phyloP scores from a whole-genome alignment of 30 jellyfish, hydroid and myxozoan genomes.

The Phacellophora camtschatica region DNA sequence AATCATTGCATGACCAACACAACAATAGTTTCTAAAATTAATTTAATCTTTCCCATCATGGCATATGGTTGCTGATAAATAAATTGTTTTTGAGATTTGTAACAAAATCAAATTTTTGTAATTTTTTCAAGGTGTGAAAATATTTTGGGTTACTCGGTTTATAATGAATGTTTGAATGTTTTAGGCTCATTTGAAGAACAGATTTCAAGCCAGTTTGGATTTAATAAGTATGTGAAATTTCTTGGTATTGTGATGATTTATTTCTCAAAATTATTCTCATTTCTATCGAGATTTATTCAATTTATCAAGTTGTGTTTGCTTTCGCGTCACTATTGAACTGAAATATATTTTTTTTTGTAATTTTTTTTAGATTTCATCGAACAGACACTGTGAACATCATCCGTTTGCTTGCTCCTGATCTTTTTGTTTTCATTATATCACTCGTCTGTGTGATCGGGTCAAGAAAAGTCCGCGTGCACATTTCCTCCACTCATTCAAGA shows the following conservation, averaged over 20 bases:
- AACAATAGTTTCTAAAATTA: too few species aligned
- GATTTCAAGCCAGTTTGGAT: conserved; percentile 72
- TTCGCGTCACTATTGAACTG: too few species aligned
- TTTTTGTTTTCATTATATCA: conserved; percentile 73
- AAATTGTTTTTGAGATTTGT: too few species aligned
- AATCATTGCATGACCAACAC: too few species aligned
- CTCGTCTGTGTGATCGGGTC: conserved; percentile 78
- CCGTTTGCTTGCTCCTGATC: conserved; percentile 94
- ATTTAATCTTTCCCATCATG: too few species aligned
- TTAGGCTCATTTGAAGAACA: conserved; percentile 15
- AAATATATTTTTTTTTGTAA: too few species aligned
- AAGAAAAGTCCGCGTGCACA: conserved; percentile 43
- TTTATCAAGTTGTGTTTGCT: too few species aligned
- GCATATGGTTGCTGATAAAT: too few species aligned
- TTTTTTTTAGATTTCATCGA: conserved; percentile 46
- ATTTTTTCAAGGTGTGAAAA: background rate
- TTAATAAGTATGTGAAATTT: conserved; percentile 37
- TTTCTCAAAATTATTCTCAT: too few species aligned
- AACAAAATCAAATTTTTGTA: too few species aligned
- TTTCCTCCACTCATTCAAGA: conserved; percentile 31
- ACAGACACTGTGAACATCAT: conserved; percentile 69
- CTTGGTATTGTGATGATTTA: too few species aligned
- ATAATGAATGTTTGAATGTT: background rate
- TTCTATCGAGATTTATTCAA: too few species aligned
- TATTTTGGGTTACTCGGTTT: background rate